Evolutionary conservation across 2,888 invertebrate genomes (phyloP), one percentile per base, ranked within the genome.

Genomic region (Dryocosmus kuriphilus): DNA sequence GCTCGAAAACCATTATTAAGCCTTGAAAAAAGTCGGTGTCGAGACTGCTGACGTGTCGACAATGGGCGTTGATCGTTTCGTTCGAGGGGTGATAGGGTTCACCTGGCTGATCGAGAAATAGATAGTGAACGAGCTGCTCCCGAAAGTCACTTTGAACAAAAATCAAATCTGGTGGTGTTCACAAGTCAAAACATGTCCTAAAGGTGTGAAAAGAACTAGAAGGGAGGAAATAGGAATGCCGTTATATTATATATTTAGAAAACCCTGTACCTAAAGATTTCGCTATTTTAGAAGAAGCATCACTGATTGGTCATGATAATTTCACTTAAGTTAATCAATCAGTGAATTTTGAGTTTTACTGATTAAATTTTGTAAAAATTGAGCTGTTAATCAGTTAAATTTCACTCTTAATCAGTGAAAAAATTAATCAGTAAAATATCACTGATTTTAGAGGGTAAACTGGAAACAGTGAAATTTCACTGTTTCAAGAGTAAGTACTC

Each of bases 21-120:
- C 27, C 71, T 51, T 51, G 51, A 24, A 65, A 51, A 71, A 71
- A 71, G 30, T 51, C 3, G 24, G 22, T 57, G 57, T 57, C 57
- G 57, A 22, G 57, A 14, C 57, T 57, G 24, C 24, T 57, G 57
- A 57, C 57, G 57, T 22, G 46, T 51, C 51, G 71, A 71, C 71
- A 71, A 71, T 71, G 30, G 71, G 71, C 51, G 51, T 71, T 71
- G 71, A 71, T 71, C 71, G 71, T 60, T 74, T 74, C 30, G 9
- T 16, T 46, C 35, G 60, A 74, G 60, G 57, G 74, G 57, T 51
- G 22, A 74, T 35, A 57, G 22, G 24, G 24, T 55, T 74, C 74
- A 71, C 46, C 71, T 71, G 71, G 46, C 46, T 71, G 46, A 71
- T 71, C 30, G 71, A 71, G 30, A 30, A 46, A 46, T 71, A 71